Base-by-base conservation (phyloP, 2,888 invertebrate species). In the Crocallis elinguaria region DNA sequence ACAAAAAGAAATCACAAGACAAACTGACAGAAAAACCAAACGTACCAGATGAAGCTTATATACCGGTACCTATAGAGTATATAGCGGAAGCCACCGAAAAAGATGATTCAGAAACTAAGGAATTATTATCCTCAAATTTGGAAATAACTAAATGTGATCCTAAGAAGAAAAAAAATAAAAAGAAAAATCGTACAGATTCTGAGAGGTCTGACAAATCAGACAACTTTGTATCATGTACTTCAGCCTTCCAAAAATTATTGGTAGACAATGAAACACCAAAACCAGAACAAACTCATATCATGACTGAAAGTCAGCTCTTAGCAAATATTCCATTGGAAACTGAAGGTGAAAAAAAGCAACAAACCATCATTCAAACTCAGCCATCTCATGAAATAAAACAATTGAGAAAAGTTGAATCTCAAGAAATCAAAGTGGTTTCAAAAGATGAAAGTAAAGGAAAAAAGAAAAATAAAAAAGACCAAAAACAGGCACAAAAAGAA, bases 131-230 rank as follows among this genome's bases (percentile, higher is more conserved):
- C 8, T 12, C 48, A 5, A 57, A 51, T 21, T 25, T 33, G 36
- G 62, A 69, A 11, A 33, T 42, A 13, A 9, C 25, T n/a, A 75
- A 79, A 39, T 67, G 61, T 53, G 83, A 86, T 45, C 36, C 13
- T 1, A 84, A 73, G 45, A 82, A 81, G 61, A 89, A 88, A 67
- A 89, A 88, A 60, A 88, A 84, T 52, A 88, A 89, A 52, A 88
- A 88, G 58, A 88, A 88, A 55, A 87, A 85, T 57, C 75, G 77
- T 0, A 75, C 62, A 60, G 89, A 88, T 62, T 86, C 85, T 5
- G 88, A 88, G 57, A 82, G 64, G 58, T 84, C 84, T 9, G 88
- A 86, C 4, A 82, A 79, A 56, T 57, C 61, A 11, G 84, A 83
- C 27, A 85, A 81, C 35, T 48, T 62, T 3, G n/a, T 71, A 6